Conservation (phyloP, 1,140 invertebrate species). For the Microplitis demolitor region DNA sequence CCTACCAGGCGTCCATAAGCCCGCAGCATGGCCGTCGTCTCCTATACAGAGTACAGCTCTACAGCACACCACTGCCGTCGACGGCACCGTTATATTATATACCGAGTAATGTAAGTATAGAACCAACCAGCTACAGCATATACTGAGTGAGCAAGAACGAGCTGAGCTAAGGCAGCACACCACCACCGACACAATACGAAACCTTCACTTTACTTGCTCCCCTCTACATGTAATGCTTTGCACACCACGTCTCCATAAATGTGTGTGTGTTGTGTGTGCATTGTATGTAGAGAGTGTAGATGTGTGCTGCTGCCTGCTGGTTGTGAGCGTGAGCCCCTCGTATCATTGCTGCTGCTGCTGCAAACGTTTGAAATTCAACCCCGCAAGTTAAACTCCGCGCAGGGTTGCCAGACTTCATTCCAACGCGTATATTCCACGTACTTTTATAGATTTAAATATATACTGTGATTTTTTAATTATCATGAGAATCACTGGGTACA, state of each 20-base stretch:
- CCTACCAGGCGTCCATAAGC: constrained; percentile 45
- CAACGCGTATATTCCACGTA: background rate
- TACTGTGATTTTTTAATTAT: too few species aligned
- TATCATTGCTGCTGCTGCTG: constrained; percentile 42
- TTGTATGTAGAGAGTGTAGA: constrained; percentile 18
- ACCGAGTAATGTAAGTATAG: background rate
- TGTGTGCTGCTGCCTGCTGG: too few species aligned
- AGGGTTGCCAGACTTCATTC: constrained; percentile 38
- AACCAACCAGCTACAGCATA: background rate
- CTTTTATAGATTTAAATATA: too few species aligned
- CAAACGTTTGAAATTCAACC: constrained; percentile 58
- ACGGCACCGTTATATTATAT: constrained; percentile 51
- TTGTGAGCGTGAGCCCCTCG: constrained; percentile 40
- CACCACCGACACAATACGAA: constrained; percentile 31
- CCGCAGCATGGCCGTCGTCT: constrained; percentile 32
- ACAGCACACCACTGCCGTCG: constrained; percentile 10
- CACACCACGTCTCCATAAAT: too few species aligned
- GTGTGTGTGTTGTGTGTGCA: too few species aligned
- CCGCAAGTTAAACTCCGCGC: constrained; percentile 27
- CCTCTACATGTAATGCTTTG: constrained; percentile 39
- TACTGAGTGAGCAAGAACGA: background rate
- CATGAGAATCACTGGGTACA: background rate
- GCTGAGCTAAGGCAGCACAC: too few species aligned
- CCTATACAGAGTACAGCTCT: too few species aligned
- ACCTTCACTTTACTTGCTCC: constrained; percentile 37